Conservation (phyloP, 2,797 vertebrate genomes). For the Carapus acus region DNA sequence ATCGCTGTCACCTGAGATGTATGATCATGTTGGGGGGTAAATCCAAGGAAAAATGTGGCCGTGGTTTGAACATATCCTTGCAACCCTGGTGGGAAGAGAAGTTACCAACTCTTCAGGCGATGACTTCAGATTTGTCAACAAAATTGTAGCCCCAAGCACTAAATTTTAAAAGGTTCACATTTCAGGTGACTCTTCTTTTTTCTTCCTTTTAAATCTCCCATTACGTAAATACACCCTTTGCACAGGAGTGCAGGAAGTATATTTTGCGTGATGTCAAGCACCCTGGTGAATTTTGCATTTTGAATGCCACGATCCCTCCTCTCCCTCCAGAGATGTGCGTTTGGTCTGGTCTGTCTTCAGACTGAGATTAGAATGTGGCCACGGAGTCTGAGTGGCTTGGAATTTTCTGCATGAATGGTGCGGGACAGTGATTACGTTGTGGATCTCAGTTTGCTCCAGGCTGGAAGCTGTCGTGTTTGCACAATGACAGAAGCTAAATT, state of each 20-base stretch:
- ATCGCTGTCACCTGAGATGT: slow-evolving; percentile 27
- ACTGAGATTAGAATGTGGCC: slow-evolving; percentile 37
- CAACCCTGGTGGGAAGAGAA: too few relatives aligned
- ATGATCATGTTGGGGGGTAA: slow-evolving; percentile 12
- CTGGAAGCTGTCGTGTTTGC: slow-evolving; percentile 58
- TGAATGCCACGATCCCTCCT: too few relatives aligned
- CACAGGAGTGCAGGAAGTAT: slow-evolving; percentile 11
- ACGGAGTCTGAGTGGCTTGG: slow-evolving; percentile 61
- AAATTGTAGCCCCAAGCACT: too few relatives aligned
- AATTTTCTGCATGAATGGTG: slow-evolving; percentile 71
- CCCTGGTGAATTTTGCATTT: not conserved
- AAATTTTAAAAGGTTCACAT: not conserved
- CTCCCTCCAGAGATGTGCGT: slow-evolving; percentile 22
- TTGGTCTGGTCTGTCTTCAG: slow-evolving; percentile 41
- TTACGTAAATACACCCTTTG: slow-evolving; percentile 10
- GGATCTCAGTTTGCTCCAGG: slow-evolving; percentile 55
- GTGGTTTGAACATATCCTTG: not conserved
- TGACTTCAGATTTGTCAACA: not conserved
- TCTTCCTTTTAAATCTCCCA: slow-evolving; percentile 5
- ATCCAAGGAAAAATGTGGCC: slow-evolving; percentile 7
- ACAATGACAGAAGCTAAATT: slow-evolving; percentile 51
- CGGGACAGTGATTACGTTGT: slow-evolving; percentile 67
- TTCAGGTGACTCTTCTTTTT: not conserved
- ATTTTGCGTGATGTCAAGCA: too few relatives aligned
- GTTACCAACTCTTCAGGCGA: too few relatives aligned